phyloP scores from a whole-genome alignment of 2,888 invertebrate species.

The Drosophila putrida region DNA sequence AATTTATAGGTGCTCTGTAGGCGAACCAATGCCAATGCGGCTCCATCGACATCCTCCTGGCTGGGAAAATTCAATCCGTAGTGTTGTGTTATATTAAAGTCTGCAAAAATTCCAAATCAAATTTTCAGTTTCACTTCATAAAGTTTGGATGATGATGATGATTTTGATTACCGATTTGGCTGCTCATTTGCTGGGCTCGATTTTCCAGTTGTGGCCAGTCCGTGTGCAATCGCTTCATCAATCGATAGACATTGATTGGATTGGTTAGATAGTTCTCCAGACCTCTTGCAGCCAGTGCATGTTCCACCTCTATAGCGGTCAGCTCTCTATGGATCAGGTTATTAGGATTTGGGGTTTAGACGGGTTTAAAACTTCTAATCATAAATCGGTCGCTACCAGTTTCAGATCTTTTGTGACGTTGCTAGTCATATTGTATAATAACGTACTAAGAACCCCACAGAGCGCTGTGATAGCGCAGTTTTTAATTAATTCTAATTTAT shows the following conservation, averaged over 20 bases:
- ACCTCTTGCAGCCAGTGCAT: constrained; percentile 91
- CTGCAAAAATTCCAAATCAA: constrained; percentile 83
- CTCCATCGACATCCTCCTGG: constrained; percentile 96
- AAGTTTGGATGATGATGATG: background rate
- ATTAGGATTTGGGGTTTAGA: constrained; percentile 36
- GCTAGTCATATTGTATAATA: constrained; percentile 48
- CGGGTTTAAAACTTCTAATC: constrained; percentile 51
- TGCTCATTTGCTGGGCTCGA: constrained; percentile 89
- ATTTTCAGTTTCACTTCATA: background rate
- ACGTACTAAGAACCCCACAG: constrained; percentile 24
- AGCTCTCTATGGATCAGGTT: constrained; percentile 84
- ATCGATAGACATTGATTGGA: constrained; percentile 96
- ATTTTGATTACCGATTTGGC: constrained; percentile 83
- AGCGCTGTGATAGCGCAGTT: constrained; percentile 14
- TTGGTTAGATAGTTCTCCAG: constrained; percentile 93
- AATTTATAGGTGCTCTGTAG: constrained; percentile 97
- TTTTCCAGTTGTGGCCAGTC: constrained; percentile 94
- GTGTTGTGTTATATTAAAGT: constrained; percentile 89
- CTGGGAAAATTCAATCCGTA: constrained; percentile 91
- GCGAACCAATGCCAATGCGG: constrained; percentile 96
- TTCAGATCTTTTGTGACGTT: constrained; percentile 53
- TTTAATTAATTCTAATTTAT: constrained; percentile 81
- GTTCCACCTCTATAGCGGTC: constrained; percentile 90
- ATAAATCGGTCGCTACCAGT: constrained; percentile 60
- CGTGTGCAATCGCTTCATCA: constrained; percentile 95